Conservation (phyloP, 30 jellyfish, hydroid and myxozoan genomes). For the Hydractinia echinata region DNA sequence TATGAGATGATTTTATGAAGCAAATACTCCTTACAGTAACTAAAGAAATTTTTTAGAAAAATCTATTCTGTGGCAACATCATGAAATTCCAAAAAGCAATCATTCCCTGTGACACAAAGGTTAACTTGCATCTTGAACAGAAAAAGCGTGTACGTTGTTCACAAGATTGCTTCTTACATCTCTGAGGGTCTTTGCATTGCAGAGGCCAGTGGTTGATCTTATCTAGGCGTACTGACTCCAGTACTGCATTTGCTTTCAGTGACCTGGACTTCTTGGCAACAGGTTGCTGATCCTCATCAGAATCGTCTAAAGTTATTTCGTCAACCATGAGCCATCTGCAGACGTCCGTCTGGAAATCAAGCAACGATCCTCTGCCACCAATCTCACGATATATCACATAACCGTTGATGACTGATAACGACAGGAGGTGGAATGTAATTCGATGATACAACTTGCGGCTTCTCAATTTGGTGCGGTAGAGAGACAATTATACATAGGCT, state of each 20-base stretch:
- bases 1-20: no score
- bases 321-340: not conserved
- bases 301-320: not conserved
- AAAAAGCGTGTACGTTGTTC: no score
- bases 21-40: no score
- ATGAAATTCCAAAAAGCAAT: no score
- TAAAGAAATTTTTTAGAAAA: no score
- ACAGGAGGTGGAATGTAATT: slow-evolving; percentile 30
- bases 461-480: slow-evolving; percentile 46
- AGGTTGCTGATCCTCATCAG: slow-evolving; percentile 32
- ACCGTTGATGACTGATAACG: slow-evolving; percentile 28
- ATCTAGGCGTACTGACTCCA: slow-evolving; percentile 26
- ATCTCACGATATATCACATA: slow-evolving; percentile 32
- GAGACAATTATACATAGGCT: slow-evolving; percentile 42
- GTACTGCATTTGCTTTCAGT: slow-evolving; percentile 35
- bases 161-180: slow-evolving; percentile 15
- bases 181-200: slow-evolving; percentile 24
- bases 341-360: not conserved
- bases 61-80: no score
- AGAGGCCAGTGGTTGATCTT: slow-evolving; percentile 37
- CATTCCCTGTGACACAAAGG: no score
- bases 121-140: no score
- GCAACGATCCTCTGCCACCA: slow-evolving; percentile 32
- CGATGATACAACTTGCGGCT: slow-evolving; percentile 42
- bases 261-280: slow-evolving; percentile 6